Evolutionary conservation across 2,113 vertebrate genomes (phyloP).

Genomic region (Actenoides lindsayi): DNA sequence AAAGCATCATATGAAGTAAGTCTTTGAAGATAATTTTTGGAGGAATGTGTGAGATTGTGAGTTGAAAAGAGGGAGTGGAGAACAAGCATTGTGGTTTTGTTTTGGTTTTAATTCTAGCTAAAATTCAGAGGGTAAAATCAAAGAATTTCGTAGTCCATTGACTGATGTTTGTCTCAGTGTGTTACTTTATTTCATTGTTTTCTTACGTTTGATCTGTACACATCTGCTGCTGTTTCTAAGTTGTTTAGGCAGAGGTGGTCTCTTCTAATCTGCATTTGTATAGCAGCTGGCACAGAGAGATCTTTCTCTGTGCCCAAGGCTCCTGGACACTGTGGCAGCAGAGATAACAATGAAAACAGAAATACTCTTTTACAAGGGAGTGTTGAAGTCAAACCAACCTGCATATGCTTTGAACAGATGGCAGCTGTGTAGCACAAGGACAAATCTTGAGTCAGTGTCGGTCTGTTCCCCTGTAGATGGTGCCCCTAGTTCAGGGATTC

Average conservation of each 20-base stretch:
- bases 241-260: not conserved
- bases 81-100: not conserved
- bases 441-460: not conserved
- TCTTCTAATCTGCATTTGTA: constrained; percentile 3
- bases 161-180: not conserved
- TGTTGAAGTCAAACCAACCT: not conserved
- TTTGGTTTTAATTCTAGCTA: not conserved
- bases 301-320: not conserved
- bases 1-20: not conserved
- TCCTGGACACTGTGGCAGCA: not conserved
- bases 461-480: constrained; percentile 66
- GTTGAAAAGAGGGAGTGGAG: not conserved
- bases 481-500: constrained; percentile 53
- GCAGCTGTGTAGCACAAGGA: not conserved
- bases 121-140: constrained; percentile 15
- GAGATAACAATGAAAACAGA: not conserved
- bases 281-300: not conserved
- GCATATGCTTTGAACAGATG: not conserved
- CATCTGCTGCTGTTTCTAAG: not conserved
- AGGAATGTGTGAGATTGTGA: not conserved
- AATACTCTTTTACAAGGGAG: not conserved
- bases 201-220: constrained; percentile 18
- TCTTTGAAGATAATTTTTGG: not conserved
- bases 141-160: not conserved
- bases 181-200: constrained; percentile 28